Evolutionary conservation across 92 coral and sea anemone genomes (phyloP).

Genomic region (Porites evermanni): DNA sequence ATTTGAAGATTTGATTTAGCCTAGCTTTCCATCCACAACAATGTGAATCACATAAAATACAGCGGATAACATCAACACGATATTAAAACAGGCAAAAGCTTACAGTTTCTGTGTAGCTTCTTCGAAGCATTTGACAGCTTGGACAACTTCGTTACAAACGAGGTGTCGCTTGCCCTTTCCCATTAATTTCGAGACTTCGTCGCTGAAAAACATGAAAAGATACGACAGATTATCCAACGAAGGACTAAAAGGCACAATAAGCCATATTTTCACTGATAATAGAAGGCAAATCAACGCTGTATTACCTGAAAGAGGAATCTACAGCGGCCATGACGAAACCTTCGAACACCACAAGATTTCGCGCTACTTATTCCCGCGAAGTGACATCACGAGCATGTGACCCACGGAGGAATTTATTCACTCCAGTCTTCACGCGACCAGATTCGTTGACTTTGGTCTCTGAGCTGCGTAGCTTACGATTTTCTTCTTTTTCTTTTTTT

Average conservation of each 20-base stretch:
- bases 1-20: too few relatives aligned
- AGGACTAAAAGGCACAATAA: background rate
- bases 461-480: too few relatives aligned
- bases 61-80: background rate
- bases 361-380: conserved; percentile 95
- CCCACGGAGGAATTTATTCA: background rate
- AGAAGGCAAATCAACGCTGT: background rate
- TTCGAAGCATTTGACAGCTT: conserved; percentile 98
- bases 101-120: conserved; percentile 90
- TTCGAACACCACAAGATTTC: conserved; percentile 63
- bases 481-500: too few relatives aligned
- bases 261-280: too few relatives aligned
- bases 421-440: background rate
- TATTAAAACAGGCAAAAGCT: conserved; percentile 29
- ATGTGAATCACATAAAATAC: background rate
- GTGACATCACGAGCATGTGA: conserved; percentile 65
- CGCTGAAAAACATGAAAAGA: conserved; percentile 58
- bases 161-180: conserved; percentile 91
- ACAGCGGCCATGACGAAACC: conserved; percentile 28
- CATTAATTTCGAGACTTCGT: conserved; percentile 89
- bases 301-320: conserved; percentile 23
- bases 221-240: background rate
- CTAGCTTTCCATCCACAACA: background rate
- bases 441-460: background rate
- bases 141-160: conserved; percentile 86